Evolutionary conservation across 2,797 vertebrate genomes (phyloP).

Genomic region (Carduelis carduelis): DNA sequence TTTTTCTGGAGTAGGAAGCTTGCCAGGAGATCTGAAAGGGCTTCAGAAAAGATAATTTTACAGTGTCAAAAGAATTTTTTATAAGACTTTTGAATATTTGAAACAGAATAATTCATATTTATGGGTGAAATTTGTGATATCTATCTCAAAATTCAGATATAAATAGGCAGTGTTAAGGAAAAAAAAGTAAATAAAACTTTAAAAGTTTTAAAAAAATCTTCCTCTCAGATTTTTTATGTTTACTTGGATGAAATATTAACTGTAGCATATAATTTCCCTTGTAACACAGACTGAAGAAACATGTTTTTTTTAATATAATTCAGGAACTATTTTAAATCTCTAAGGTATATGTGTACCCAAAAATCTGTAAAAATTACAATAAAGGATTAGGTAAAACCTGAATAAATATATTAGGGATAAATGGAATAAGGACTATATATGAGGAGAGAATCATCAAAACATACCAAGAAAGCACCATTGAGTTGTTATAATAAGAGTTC

Average conservation of each 20-base stretch:
- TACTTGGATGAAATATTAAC: not conserved
- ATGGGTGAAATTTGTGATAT: not conserved
- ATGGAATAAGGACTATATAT: not conserved
- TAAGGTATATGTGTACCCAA: not conserved
- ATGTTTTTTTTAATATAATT: not conserved
- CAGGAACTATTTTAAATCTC: not conserved
- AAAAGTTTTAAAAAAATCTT: not conserved
- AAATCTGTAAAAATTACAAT: not conserved
- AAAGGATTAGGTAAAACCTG: not conserved
- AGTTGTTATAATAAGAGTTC: not conserved
- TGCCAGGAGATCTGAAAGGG: not conserved
- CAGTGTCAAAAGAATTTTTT: not conserved
- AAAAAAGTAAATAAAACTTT: not conserved
- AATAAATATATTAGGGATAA: not conserved
- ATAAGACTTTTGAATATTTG: not conserved
- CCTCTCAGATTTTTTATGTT: not conserved
- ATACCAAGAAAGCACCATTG: not conserved
- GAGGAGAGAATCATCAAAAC: not conserved
- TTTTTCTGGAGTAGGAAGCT: not conserved
- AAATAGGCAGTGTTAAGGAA: not conserved
- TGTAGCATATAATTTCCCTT: not conserved
- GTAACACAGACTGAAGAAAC: not conserved
- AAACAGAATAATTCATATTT: not conserved
- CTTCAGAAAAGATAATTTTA: not conserved
- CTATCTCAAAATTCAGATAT: not conserved